Evolutionary conservation across 2,888 invertebrate genomes (phyloP).

Genomic region (Rotaria sp.): DNA sequence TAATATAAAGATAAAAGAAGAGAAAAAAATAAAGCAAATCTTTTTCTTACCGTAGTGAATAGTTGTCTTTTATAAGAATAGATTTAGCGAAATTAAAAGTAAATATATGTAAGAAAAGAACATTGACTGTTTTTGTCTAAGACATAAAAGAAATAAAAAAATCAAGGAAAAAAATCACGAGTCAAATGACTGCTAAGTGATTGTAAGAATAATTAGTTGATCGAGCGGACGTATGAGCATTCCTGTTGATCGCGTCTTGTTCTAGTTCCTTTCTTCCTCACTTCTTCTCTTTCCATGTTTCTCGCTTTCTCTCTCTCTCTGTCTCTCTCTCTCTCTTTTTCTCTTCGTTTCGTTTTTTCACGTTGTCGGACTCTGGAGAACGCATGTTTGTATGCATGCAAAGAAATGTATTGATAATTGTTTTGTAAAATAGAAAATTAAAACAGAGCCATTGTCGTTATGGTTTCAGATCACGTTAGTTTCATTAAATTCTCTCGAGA

Average conservation of each 20-base stretch:
- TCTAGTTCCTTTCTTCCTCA: background rate
- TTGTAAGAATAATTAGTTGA: background rate
- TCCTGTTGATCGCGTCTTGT: background rate
- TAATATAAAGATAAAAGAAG: background rate
- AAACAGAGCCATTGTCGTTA: background rate
- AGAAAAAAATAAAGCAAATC: background rate
- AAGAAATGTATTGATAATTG: background rate
- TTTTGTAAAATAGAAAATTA: background rate
- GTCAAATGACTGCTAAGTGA: background rate
- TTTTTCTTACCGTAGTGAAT: background rate
- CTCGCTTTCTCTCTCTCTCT: background rate
- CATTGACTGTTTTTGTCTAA: background rate
- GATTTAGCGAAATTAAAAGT: background rate
- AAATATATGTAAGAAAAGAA: background rate
- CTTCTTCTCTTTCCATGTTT: background rate
- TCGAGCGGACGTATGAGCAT: background rate
- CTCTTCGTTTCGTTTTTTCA: background rate
- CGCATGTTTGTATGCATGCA: background rate
- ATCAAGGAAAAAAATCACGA: background rate
- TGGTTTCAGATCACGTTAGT: background rate
- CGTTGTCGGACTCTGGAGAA: background rate
- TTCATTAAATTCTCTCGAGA: background rate
- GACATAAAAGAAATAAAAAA: background rate
- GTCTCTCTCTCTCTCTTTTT: background rate
- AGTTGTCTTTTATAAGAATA: background rate